Evolutionary conservation across 1,140 invertebrate genomes (phyloP).

Genomic region (Lasioglossum albipes): DNA sequence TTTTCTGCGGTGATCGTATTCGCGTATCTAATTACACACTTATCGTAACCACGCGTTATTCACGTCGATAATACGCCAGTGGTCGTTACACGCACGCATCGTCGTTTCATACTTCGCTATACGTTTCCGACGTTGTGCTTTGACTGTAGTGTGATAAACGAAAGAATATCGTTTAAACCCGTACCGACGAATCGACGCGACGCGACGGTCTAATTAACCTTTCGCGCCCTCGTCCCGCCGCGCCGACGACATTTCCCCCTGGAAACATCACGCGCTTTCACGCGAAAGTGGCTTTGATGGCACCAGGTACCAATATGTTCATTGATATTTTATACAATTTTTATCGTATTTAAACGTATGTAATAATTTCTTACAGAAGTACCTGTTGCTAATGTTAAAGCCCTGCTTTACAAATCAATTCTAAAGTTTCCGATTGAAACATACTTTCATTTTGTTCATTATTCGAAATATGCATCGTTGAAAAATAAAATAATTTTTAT

Average conservation of each 20-base stretch:
- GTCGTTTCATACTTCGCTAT: constrained; percentile 23
- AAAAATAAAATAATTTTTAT: no score
- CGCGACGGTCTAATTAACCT: constrained; percentile 17
- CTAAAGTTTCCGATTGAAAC: no score
- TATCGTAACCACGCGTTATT: constrained; percentile 25
- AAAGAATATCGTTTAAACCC: constrained; percentile 15
- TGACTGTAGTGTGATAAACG: constrained; percentile 6
- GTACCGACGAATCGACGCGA: constrained; percentile 10
- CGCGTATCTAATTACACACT: constrained; percentile 47
- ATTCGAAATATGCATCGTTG: no score
- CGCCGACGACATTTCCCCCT: background rate
- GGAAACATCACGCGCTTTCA: background rate
- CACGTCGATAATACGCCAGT: constrained; percentile 27
- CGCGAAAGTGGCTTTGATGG: background rate
- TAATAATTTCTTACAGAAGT: no score
- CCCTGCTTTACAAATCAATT: no score
- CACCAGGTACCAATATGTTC: no score
- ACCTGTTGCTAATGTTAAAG: no score
- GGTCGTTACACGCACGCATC: constrained; percentile 27
- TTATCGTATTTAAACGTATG: no score
- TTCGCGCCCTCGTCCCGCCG: background rate
- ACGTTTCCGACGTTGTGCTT: background rate
- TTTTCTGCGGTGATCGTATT: constrained; percentile 33
- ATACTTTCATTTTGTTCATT: no score
- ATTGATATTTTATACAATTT: no score